Conservation (phyloP, 1,140 invertebrate genomes). For the Polypedilum pembai region DNA sequence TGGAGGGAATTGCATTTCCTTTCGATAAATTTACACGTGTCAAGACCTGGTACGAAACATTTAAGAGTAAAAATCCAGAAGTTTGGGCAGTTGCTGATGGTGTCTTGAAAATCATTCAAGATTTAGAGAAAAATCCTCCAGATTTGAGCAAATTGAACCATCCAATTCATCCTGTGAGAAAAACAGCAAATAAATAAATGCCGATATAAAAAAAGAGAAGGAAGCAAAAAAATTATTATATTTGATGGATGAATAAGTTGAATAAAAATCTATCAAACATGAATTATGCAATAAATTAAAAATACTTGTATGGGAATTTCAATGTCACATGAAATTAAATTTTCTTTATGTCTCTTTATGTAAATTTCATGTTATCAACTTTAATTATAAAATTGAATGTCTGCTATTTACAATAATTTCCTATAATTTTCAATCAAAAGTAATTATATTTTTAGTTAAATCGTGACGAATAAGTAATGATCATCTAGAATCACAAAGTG, state of each 20-base stretch:
- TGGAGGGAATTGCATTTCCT: conserved; percentile 63
- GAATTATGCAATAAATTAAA: no score
- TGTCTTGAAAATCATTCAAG: conserved; percentile 57
- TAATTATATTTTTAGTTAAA: not conserved
- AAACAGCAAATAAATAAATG: conserved; percentile 32
- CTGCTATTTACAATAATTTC: not conserved
- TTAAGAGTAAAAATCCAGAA: conserved; percentile 51
- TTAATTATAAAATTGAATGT: not conserved
- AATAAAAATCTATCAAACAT: no score
- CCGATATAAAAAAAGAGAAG: no score
- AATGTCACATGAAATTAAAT: no score
- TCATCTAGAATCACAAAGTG: not conserved
- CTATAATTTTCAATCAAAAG: not conserved
- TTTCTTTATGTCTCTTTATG: no score
- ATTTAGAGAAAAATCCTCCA: conserved; percentile 59
- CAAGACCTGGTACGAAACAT: conserved; percentile 58
- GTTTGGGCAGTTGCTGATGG: conserved; percentile 32
- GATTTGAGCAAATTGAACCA: conserved; percentile 57
- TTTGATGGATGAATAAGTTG: no score
- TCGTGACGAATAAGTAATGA: not conserved
- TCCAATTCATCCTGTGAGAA: conserved; percentile 60
- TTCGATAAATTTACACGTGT: conserved; percentile 49
- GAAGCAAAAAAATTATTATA: no score
- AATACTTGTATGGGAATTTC: no score
- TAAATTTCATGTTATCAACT: not conserved